These are phyloP conservation scores for Ptychochromis oligacanthus DNA, from an alignment of 2,113 vertebrate genomes.

Conservation along the genomic window DNA sequence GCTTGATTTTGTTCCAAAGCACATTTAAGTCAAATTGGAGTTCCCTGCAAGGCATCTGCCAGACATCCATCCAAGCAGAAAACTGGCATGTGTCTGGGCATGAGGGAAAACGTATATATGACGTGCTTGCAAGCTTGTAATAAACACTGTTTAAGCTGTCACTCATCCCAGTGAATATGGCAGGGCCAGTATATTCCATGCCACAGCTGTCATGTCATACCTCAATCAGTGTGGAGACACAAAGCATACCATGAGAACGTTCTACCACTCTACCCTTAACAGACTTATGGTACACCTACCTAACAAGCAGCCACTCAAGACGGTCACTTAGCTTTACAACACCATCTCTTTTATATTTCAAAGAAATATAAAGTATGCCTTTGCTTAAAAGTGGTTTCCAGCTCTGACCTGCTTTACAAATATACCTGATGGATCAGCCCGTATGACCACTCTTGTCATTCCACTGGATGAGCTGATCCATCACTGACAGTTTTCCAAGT, in stretches of 20 bases:
- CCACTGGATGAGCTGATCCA: neutral
- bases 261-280: neutral
- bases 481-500: neutral
- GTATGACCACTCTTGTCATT: neutral
- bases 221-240: neutral
- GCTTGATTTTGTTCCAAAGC: neutral
- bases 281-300: neutral
- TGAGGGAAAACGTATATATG: conserved; percentile 9
- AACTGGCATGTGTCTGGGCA: neutral
- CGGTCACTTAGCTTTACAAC: neutral
- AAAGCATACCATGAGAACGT: neutral
- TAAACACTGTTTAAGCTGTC: conserved; percentile 29
- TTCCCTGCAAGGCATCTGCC: too few species aligned
- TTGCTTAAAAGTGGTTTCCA: neutral
- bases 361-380: neutral
- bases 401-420: neutral
- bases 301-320: neutral
- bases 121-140: conserved; percentile 15
- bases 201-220: conserved; percentile 41
- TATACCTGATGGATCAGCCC: neutral
- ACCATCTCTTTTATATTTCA: too few species aligned
- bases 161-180: neutral
- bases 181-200: neutral
- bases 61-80: neutral
- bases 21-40: neutral